Percentiles rank a stretch among this genome's conserved stretches.
phyloP scores from a whole-genome alignment of 1,140 invertebrate genomes.

The Achroia grisella region DNA sequence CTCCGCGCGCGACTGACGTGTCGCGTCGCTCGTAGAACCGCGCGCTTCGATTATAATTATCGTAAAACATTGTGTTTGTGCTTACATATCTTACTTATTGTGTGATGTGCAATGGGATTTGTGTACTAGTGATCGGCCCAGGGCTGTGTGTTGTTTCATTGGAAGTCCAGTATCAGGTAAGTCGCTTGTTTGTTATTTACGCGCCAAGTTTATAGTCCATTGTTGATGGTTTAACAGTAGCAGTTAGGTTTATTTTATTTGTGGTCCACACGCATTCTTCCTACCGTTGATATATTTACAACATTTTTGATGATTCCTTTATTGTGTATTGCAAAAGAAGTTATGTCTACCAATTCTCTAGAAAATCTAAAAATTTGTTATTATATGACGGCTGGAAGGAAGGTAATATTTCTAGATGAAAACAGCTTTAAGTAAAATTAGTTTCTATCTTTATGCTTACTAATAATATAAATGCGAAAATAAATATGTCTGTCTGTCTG shows the following conservation, averaged over 20 bases:
- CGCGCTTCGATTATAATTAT: constrained; percentile 31
- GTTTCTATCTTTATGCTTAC: too few relatives aligned
- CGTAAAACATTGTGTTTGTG: constrained; percentile 27
- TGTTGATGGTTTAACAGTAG: constrained; percentile 14
- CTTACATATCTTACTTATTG: constrained; percentile 22
- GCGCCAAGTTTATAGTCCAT: constrained; percentile 23
- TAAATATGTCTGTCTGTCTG: too few relatives aligned
- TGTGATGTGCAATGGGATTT: constrained; percentile 58
- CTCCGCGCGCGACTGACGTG: constrained; percentile 54
- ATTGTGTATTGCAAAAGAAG: too few relatives aligned
- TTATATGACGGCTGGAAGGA: too few relatives aligned
- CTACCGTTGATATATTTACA: too few relatives aligned
- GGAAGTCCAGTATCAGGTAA: constrained; percentile 38
- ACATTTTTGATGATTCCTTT: too few relatives aligned
- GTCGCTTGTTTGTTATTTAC: constrained; percentile 14
- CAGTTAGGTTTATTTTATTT: not conserved
- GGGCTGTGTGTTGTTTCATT: constrained; percentile 35
- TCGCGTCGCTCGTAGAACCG: constrained; percentile 49
- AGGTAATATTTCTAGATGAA: too few relatives aligned
- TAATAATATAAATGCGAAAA: too few relatives aligned
- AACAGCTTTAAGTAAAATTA: too few relatives aligned
- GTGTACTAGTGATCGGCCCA: constrained; percentile 49
- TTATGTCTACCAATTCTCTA: too few relatives aligned
- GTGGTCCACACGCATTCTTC: not conserved
- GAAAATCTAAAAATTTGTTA: too few relatives aligned